Conservation (phyloP, 1,140 invertebrate species). For the Augochlora pura region DNA sequence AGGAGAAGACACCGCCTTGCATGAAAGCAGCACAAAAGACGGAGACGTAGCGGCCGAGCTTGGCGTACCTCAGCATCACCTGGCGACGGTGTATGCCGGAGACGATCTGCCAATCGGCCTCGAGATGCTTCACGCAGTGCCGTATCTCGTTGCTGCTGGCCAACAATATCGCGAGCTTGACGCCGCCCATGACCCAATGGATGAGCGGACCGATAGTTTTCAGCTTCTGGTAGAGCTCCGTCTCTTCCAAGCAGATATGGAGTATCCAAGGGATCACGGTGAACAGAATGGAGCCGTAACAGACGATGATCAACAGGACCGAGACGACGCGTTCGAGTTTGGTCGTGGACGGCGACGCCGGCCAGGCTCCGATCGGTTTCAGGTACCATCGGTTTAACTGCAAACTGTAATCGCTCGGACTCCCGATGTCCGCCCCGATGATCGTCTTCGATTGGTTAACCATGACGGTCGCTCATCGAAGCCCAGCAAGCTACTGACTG, state of each 20-base stretch:
- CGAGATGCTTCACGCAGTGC: slow-evolving; percentile 46
- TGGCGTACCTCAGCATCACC: slow-evolving; percentile 7
- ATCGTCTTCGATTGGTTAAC: neutral
- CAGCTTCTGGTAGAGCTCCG: slow-evolving; percentile 8
- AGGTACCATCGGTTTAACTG: slow-evolving; percentile 52
- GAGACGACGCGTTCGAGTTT: slow-evolving; percentile 22
- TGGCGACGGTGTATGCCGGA: too few relatives aligned
- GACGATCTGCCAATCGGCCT: slow-evolving; percentile 43
- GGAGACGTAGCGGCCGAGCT: slow-evolving; percentile 26
- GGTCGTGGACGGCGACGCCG: neutral
- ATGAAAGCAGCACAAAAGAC: slow-evolving; percentile 27
- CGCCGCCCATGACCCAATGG: slow-evolving; percentile 42
- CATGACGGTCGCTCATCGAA: slow-evolving; percentile 13
- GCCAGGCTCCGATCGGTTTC: slow-evolving; percentile 59
- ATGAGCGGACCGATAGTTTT: slow-evolving; percentile 37
- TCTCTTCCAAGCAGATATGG: slow-evolving; percentile 27
- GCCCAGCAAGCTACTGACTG: neutral
- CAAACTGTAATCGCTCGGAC: slow-evolving; percentile 32
- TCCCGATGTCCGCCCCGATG: neutral
- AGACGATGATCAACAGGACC: slow-evolving; percentile 29
- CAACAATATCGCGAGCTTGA: slow-evolving; percentile 45
- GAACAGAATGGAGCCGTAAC: slow-evolving; percentile 20
- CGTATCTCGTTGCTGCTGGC: slow-evolving; percentile 34
- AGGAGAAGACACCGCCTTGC: slow-evolving; percentile 34
- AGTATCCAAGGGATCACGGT: slow-evolving; percentile 38